Evolutionary conservation across 2,113 vertebrate species (phyloP).

Genomic region (Gnathonemus echidnorhynchus): DNA sequence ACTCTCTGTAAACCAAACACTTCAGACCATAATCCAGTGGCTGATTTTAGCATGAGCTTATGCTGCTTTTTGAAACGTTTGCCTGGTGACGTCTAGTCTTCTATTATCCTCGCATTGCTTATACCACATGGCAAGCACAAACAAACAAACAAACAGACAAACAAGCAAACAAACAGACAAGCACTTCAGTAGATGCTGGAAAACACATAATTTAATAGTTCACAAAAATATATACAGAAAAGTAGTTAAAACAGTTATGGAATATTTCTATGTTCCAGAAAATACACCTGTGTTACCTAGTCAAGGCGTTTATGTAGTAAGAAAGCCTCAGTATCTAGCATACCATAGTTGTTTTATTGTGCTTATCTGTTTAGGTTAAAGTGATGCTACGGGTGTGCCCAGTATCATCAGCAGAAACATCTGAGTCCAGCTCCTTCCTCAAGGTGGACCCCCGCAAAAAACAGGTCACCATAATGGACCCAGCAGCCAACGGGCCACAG

Average conservation of each 20-base stretch:
- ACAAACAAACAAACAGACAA: background rate
- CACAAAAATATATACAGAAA: background rate
- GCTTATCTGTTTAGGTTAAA: constrained; percentile 72
- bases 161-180: background rate
- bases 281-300: background rate
- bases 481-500: constrained; percentile 65
- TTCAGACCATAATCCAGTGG: constrained; percentile 13
- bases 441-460: constrained; percentile 94
- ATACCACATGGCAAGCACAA: background rate
- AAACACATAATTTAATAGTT: background rate
- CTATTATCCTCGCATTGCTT: background rate
- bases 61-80: background rate
- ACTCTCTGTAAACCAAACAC: constrained; percentile 14
- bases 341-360: background rate
- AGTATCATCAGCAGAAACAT: constrained; percentile 61
- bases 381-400: constrained; percentile 96
- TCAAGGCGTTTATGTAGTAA: background rate
- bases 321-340: background rate
- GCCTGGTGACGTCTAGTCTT: background rate
- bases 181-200: background rate
- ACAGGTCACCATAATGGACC: constrained; percentile 90
- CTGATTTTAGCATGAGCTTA: background rate
- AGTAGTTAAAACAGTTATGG: background rate
- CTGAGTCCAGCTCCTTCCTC: constrained; percentile 90
- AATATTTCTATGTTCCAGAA: background rate